Evolutionary conservation across 1,140 invertebrate species (phyloP).

Genomic region (Uloborus diversus): DNA sequence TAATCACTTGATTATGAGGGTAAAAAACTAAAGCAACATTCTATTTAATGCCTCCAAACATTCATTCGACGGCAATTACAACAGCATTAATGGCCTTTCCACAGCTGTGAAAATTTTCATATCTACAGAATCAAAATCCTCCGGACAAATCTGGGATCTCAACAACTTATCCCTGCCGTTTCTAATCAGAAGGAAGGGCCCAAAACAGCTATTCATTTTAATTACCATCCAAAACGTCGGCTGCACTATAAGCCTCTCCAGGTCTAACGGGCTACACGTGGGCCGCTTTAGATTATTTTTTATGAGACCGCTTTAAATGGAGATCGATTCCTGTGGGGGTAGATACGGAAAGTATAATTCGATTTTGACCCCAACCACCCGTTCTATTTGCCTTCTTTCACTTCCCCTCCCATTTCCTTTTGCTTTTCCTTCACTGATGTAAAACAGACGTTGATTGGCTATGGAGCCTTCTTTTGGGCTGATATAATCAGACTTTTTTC

Average conservation of each 20-base stretch:
- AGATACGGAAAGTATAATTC: slow-evolving; percentile 48
- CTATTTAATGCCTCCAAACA: background rate
- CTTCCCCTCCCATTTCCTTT: background rate
- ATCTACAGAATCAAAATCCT: too few species aligned
- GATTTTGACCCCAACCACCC: slow-evolving; percentile 46
- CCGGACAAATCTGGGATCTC: too few species aligned
- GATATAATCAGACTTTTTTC: slow-evolving; percentile 46
- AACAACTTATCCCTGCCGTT: too few species aligned
- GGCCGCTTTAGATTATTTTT: slow-evolving; percentile 45
- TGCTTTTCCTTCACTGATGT: slow-evolving; percentile 24
- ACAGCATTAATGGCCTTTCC: slow-evolving; percentile 23
- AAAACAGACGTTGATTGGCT: slow-evolving; percentile 54
- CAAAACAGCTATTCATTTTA: slow-evolving; percentile 52
- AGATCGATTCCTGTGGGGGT: slow-evolving; percentile 41
- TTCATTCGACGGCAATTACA: slow-evolving; percentile 41
- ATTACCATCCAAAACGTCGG: slow-evolving; percentile 30
- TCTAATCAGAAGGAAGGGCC: background rate
- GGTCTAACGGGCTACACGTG: background rate
- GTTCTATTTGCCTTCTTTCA: slow-evolving; percentile 34
- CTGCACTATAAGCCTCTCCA: slow-evolving; percentile 17
- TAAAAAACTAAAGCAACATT: background rate
- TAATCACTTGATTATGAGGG: too few species aligned
- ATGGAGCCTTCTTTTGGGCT: slow-evolving; percentile 40
- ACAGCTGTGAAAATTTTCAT: too few species aligned
- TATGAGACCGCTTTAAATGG: slow-evolving; percentile 45